A percentile compares a stretch with the other conserved stretches of the same genome.
phyloP scores from a whole-genome alignment of 92 coral and sea anemone genomes.

The Epizoanthus stellaris region DNA sequence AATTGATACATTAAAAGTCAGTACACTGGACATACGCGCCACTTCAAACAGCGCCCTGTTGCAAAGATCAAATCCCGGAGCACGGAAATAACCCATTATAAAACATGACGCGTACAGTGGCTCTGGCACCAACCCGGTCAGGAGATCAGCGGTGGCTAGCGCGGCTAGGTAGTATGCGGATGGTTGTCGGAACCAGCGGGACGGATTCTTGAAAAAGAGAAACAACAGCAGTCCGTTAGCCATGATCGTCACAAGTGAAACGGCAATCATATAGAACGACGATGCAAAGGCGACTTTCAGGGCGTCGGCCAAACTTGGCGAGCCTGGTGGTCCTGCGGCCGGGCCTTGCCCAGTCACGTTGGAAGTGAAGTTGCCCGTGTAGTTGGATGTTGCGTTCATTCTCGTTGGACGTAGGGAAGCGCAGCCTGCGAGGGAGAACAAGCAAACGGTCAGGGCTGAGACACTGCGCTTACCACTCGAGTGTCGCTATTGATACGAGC shows the following conservation, averaged over 20 bases:
- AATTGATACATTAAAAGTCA: constrained; percentile 18
- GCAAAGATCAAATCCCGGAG: background rate
- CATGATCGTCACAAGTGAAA: constrained; percentile 36
- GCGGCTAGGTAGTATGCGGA: constrained; percentile 44
- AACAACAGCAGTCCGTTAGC: constrained; percentile 55
- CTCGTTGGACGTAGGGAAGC: background rate
- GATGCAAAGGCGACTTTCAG: constrained; percentile 33
- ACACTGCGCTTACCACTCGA: background rate
- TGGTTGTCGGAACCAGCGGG: constrained; percentile 40
- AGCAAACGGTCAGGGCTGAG: background rate
- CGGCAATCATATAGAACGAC: constrained; percentile 34
- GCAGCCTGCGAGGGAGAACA: background rate
- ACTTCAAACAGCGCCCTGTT: background rate
- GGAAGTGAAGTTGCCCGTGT: constrained; percentile 1
- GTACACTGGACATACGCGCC: background rate
- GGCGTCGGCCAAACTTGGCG: constrained; percentile 4
- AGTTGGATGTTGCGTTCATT: constrained; percentile 9
- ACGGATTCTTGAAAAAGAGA: constrained; percentile 39
- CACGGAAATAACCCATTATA: constrained; percentile 4
- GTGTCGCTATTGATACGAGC: background rate
- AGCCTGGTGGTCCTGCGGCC: background rate
- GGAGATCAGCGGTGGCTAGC: constrained; percentile 21
- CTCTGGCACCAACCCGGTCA: constrained; percentile 29
- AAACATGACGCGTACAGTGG: constrained; percentile 35
- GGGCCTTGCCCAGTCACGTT: background rate